Percentiles rank a stretch among this genome's conserved stretches.
Evolutionary conservation across 2,113 vertebrate species (phyloP).

Genomic region (Corydoras maculifer): DNA sequence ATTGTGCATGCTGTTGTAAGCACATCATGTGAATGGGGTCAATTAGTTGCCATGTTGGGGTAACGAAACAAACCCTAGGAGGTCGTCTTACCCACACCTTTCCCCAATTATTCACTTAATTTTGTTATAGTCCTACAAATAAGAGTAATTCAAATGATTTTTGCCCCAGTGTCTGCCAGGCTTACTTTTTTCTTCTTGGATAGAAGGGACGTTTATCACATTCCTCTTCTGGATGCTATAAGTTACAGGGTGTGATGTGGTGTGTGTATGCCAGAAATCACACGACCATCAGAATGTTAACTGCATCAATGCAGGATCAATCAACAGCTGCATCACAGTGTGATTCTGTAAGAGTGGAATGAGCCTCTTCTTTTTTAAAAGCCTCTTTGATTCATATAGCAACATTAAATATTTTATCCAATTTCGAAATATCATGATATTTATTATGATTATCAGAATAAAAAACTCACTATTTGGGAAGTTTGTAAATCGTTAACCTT

Average conservation of each 20-base stretch:
- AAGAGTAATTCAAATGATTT: slow-evolving; percentile 53
- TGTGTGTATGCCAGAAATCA: slow-evolving; percentile 28
- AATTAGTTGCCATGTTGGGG: background rate
- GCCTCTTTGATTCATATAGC: too few species aligned
- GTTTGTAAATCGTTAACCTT: too few species aligned
- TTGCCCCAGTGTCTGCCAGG: slow-evolving; percentile 46
- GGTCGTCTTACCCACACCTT: background rate
- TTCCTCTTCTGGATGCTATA: slow-evolving; percentile 47
- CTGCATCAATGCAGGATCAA: background rate
- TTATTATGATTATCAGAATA: too few species aligned
- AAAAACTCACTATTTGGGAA: too few species aligned
- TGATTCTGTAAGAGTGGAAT: background rate
- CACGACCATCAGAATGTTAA: slow-evolving; percentile 9
- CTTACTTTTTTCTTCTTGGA: slow-evolving; percentile 41
- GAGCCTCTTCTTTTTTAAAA: background rate
- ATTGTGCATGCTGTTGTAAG: background rate
- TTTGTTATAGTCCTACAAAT: slow-evolving; percentile 41
- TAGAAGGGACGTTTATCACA: slow-evolving; percentile 51
- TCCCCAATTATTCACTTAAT: background rate
- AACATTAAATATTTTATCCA: too few species aligned
- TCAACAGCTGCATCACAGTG: background rate
- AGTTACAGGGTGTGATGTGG: slow-evolving; percentile 37
- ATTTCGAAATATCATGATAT: too few species aligned
- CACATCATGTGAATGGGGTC: background rate
- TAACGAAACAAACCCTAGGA: background rate